Percentiles rank a stretch among this genome's conserved stretches.
These are phyloP conservation scores for Trilocha varians DNA, from an alignment of 2,888 invertebrate species.

Conservation along the genomic window DNA sequence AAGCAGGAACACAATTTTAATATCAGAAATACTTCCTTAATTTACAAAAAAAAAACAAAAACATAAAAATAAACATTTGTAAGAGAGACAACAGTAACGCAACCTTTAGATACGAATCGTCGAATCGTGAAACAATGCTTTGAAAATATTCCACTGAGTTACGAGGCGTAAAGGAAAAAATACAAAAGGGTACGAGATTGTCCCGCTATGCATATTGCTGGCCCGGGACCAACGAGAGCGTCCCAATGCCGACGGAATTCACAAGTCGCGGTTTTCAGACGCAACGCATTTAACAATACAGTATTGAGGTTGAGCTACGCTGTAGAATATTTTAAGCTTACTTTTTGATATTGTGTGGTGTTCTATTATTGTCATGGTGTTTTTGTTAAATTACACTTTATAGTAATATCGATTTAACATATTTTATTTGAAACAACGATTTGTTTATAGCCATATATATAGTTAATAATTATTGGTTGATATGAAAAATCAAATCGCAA, in stretches of 20 bases:
- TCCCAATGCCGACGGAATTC: conserved; percentile 11
- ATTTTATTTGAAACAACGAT: too few species aligned
- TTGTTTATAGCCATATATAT: too few species aligned
- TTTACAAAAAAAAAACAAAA: too few species aligned
- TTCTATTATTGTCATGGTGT: too few species aligned
- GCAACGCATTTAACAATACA: neutral
- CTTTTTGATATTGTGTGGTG: too few species aligned
- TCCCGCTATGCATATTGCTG: conserved; percentile 50
- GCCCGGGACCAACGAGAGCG: conserved; percentile 17
- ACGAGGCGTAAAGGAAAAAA: conserved; percentile 24
- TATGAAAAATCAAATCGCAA: too few species aligned
- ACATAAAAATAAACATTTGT: too few species aligned
- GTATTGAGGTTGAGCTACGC: conserved; percentile 6
- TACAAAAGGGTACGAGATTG: conserved; percentile 37
- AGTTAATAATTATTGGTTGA: too few species aligned
- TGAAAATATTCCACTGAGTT: neutral
- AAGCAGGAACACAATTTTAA: too few species aligned
- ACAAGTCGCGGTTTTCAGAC: conserved; percentile 7
- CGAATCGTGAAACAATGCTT: neutral
- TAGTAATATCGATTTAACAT: too few species aligned
- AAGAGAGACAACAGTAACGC: conserved; percentile 14
- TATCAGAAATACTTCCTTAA: too few species aligned
- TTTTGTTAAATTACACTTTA: too few species aligned
- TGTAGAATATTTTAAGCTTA: conserved; percentile 14
- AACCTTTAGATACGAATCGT: conserved; percentile 8